A percentile compares a stretch with the other conserved stretches of the same genome.
Evolutionary conservation across 2,113 vertebrate genomes (phyloP).

Genomic region (Sciurus niger): DNA sequence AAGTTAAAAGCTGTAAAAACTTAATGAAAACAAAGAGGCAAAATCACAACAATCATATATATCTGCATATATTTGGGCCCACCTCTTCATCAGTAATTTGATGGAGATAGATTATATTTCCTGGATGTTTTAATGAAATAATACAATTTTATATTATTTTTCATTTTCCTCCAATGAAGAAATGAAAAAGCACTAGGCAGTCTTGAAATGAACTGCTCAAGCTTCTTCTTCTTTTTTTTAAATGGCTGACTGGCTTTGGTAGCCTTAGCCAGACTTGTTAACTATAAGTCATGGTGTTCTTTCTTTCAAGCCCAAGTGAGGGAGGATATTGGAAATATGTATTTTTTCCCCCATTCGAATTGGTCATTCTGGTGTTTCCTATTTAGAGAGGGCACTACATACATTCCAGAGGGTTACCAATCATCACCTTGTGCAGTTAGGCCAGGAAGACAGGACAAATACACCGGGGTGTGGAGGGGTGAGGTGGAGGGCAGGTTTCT

Average conservation of each 20-base stretch:
- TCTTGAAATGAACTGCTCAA: not conserved
- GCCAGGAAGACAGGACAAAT: not conserved
- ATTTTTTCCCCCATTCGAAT: not conserved
- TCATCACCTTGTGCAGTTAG: not conserved
- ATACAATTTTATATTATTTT: not conserved
- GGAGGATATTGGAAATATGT: not conserved
- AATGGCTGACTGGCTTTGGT: constrained; percentile 9
- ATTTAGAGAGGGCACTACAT: not conserved
- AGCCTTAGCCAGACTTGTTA: constrained; percentile 15
- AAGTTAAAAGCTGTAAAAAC: constrained; percentile 10
- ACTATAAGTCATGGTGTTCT: not conserved
- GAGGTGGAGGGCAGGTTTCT: not conserved
- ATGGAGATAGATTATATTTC: not conserved
- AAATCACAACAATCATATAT: constrained; percentile 18
- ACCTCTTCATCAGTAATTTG: constrained; percentile 9
- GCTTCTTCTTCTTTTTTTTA: not conserved
- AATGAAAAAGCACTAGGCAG: constrained; percentile 32
- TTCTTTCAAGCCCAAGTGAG: not conserved
- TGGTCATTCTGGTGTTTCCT: not conserved
- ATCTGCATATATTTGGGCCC: not conserved
- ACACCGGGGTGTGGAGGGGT: not conserved
- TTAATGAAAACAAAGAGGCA: constrained; percentile 56
- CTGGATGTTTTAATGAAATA: constrained; percentile 6
- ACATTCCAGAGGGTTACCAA: not conserved
- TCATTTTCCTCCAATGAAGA: not conserved